Base-by-base conservation (phyloP, 2,113 vertebrate genomes). In the Axis porcinus region DNA sequence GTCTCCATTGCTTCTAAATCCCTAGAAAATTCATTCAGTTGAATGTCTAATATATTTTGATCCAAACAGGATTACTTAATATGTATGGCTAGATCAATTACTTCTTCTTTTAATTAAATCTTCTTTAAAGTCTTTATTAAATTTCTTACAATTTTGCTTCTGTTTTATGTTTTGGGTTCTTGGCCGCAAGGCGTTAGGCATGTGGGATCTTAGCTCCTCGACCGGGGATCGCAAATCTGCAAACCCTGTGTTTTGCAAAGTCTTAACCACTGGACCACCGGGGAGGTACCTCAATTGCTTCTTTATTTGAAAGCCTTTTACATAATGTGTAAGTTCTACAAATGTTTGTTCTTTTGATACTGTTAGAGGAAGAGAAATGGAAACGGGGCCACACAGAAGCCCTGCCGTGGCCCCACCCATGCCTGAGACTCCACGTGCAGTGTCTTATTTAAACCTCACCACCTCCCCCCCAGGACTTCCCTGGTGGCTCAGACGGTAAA, bases 271-370 rank as follows among this genome's bases (percentile, higher is more conserved):
- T 76, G 70, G 36, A 15, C 70, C 40, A 76, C 40, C 1, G 0
- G 70, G 70, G 40, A 3, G 12, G 23, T 7, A 13, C 23, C 89
- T 92, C 74, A 36, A 30, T 85, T 57, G 33, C 40, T 92, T 84
- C 45, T 76, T 84, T 74, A 60, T 96, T 87, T 82, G 74, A 91
- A 96, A 97, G n/a, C 60, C 70, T 60, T 95, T 96, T 58, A 54
- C 57, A 45, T 86, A 33, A 45, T 52, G 13, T 17, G 43, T 91
- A 78, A 83, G 36, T 74, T 96, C 45, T 52, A 54, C 45, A 79
- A 83, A 40, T 90, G 21, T 55, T 84, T 14, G 1, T 74, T 95
- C 54, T 83, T 96, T 85, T 40, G 43, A 14, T 89, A 70, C 67
- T 67, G 74, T 67, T 60, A 86, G 93, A 97, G 55, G 79, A 88